Conservation (phyloP, 2,888 invertebrate genomes). For the Hedychridium roseum region DNA sequence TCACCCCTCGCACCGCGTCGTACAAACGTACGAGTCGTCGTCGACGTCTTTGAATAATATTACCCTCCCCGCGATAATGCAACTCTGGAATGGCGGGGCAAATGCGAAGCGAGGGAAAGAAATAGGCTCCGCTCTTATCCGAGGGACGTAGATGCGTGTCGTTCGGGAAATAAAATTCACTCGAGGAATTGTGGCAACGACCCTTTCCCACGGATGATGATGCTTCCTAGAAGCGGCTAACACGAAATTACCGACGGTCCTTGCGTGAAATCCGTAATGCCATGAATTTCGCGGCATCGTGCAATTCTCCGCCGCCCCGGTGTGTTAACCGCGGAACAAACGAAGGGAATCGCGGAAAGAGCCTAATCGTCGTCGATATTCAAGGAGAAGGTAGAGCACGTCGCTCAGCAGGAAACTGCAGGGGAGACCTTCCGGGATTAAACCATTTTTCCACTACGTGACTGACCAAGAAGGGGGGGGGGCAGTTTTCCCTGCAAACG, state of each 20-base stretch:
- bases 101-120: too few relatives aligned
- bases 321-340: conserved; percentile 7
- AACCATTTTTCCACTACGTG: conserved; percentile 24
- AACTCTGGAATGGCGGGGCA: too few relatives aligned
- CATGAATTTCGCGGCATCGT: conserved; percentile 9
- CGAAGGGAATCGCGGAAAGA: conserved; percentile 19
- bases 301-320: conserved; percentile 1
- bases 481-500: too few relatives aligned
- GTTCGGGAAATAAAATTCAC: too few relatives aligned
- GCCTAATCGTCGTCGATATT: conserved; percentile 14
- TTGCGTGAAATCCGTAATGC: conserved; percentile 16
- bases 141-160: too few relatives aligned
- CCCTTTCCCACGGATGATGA: conserved; percentile 3
- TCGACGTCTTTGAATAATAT: too few relatives aligned
- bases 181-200: too few relatives aligned
- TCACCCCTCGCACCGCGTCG: conserved; percentile 1
- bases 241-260: conserved; percentile 2
- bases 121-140: too few relatives aligned
- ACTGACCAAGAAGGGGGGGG: conserved; percentile 15
- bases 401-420: conserved; percentile 30
- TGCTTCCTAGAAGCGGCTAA: background rate
- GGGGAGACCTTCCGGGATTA: conserved; percentile 40
- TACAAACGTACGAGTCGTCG: conserved; percentile 3
- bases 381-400: background rate
- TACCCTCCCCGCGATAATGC: too few relatives aligned